Base-by-base conservation (phyloP, 2,888 invertebrate genomes). In the Drosophila cognata region DNA sequence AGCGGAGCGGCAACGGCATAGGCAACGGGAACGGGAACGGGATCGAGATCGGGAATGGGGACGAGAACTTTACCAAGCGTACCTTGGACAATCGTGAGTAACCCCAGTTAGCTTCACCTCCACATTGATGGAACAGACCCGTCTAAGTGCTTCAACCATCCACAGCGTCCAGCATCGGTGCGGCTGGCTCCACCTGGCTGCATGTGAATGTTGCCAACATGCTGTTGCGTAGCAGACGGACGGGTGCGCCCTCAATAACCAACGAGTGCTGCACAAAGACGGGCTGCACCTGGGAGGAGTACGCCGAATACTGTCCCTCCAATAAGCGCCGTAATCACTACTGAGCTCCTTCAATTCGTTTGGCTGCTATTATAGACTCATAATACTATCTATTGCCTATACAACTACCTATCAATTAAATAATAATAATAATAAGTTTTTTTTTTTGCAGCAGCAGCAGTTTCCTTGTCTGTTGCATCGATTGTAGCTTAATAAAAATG, bases 251-350 rank as follows among this genome's bases (percentile, higher is more conserved):
- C 10, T 93, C 94, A 10, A 95, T 95, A 46, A 95, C 95, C 18
- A 93, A 94, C 51, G 95, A 95, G 91, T 95, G 95, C 79, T 95
- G 95, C 91, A 94, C 94, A 79, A 94, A 93, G 50, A 90, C 93
- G 4, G 94, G 94, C 35, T 95, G 95, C 82, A 95, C 95, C 60
- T 95, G 95, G 95, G 95, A 95, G 85, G 95, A 95, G 88, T 95
- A 95, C 82, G 95, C 95, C 8, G 95, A 95, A 90, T 95, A 95
- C 90, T 95, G 95, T 88, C 95, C 95, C 5, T 94, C 94, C 35
- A 95, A 95, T 84, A 94, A 94, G 86, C 91, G 94, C 2, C 86
- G 89, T 62, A 92, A 92, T 82, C 92, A 92, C 79, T 91, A 91
- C 68, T 88, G 61, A 74, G 25, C 16, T 13, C 13, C 18, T 41